Percentiles rank a stretch among this genome's conserved stretches.
These are phyloP conservation scores for Dione vanillae DNA, from an alignment of 2,888 invertebrate genomes.

Conservation along the genomic window DNA sequence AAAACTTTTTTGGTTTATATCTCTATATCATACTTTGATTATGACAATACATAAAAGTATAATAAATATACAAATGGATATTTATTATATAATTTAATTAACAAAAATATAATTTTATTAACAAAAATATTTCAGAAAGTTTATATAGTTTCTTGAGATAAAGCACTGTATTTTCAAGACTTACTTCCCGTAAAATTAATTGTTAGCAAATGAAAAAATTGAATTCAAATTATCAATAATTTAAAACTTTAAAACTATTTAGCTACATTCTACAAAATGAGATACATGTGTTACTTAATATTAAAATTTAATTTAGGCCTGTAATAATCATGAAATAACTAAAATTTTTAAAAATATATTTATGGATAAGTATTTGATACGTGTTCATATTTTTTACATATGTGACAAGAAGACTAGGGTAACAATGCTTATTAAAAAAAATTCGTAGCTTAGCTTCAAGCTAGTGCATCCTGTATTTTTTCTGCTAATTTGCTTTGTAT, in stretches of 20 bases:
- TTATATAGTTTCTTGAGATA: not conserved
- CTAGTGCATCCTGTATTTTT: slow-evolving; percentile 38
- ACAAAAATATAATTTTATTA: not conserved
- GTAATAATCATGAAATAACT: not conserved
- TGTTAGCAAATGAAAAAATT: not conserved
- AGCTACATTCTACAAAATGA: not conserved
- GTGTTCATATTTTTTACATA: not conserved
- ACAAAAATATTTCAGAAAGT: not conserved
- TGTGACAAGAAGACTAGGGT: slow-evolving; percentile 27
- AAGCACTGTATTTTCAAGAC: too few relatives aligned
- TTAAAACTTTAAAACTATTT: not conserved
- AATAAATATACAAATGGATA: not conserved
- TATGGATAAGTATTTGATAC: not conserved
- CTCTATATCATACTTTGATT: not conserved
- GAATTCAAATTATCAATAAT: not conserved
- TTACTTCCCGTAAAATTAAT: too few relatives aligned
- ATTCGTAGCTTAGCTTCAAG: slow-evolving; percentile 26
- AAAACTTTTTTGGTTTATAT: not conserved
- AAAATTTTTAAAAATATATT: not conserved
- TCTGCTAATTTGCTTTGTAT: slow-evolving; percentile 63
- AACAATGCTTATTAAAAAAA: slow-evolving; percentile 23
- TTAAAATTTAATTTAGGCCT: not conserved
- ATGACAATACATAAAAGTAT: not conserved
- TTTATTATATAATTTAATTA: not conserved
- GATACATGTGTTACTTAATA: not conserved